Percentiles rank a stretch among this genome's conserved stretches.
These are phyloP conservation scores for Neomicropteryx cornuta DNA, from an alignment of 1,140 invertebrate species.

Conservation along the genomic window DNA sequence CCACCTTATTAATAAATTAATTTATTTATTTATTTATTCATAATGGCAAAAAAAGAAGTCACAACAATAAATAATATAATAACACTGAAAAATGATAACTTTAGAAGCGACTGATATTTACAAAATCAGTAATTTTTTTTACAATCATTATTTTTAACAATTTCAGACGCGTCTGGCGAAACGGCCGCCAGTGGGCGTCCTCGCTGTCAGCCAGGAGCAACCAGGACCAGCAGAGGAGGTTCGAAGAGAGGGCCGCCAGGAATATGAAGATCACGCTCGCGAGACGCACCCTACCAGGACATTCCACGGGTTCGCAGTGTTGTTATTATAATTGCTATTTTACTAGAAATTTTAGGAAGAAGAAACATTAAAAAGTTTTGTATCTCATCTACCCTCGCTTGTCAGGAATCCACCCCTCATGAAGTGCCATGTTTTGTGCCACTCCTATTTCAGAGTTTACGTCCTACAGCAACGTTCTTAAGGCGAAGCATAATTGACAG, in stretches of 20 bases:
- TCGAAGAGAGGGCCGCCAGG: slow-evolving; percentile 60
- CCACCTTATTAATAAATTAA: too few relatives aligned
- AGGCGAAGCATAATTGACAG: too few relatives aligned
- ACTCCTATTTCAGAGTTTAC: too few relatives aligned
- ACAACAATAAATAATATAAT: too few relatives aligned
- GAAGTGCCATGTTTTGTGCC: background rate
- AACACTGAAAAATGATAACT: too few relatives aligned
- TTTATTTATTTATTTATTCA: too few relatives aligned
- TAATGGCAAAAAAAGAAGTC: too few relatives aligned
- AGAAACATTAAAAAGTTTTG: background rate
- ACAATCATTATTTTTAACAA: too few relatives aligned
- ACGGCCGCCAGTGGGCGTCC: slow-evolving; percentile 53
- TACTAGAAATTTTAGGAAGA: background rate
- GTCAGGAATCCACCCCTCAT: background rate
- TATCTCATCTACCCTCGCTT: background rate
- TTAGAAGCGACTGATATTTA: too few relatives aligned
- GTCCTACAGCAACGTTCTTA: background rate
- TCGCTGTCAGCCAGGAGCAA: slow-evolving; percentile 66
- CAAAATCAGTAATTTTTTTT: background rate
- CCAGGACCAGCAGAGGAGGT: slow-evolving; percentile 73
- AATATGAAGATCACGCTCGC: slow-evolving; percentile 55
- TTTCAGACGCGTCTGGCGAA: slow-evolving; percentile 18
- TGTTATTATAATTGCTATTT: background rate
- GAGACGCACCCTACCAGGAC: slow-evolving; percentile 18
- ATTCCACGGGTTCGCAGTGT: slow-evolving; percentile 14